phyloP scores from a whole-genome alignment of 1,140 invertebrate species.

The Phenacoccus solenopsis region DNA sequence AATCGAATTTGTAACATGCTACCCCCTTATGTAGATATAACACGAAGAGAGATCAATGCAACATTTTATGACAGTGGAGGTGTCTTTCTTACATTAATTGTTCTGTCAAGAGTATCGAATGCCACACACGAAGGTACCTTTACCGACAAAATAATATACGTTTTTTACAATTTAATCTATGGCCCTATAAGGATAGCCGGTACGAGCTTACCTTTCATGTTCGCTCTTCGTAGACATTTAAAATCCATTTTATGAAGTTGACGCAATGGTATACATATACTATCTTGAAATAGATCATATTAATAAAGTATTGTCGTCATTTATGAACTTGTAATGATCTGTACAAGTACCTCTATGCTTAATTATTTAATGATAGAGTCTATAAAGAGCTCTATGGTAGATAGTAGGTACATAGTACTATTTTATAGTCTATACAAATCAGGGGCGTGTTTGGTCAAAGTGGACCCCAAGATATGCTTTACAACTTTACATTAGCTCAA shows the following conservation, averaged over 20 bases:
- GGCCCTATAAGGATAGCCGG: background rate
- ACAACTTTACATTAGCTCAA: too few relatives aligned
- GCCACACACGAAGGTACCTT: constrained; percentile 4
- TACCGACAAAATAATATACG: constrained; percentile 2
- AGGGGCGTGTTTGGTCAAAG: too few relatives aligned
- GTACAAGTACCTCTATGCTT: too few relatives aligned
- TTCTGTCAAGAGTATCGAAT: constrained; percentile 2
- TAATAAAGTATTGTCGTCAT: too few relatives aligned
- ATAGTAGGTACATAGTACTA: too few relatives aligned
- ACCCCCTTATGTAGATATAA: background rate
- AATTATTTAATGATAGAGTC: too few relatives aligned
- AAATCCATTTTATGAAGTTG: background rate
- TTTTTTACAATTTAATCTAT: constrained; percentile 4
- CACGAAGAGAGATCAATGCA: background rate
- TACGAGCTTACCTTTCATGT: background rate
- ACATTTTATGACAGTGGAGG: constrained; percentile 16
- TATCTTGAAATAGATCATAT: too few relatives aligned
- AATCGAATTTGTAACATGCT: constrained; percentile 15
- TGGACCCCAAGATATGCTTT: too few relatives aligned
- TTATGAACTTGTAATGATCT: too few relatives aligned
- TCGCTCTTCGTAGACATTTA: background rate
- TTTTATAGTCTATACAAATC: too few relatives aligned
- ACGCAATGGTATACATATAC: too few relatives aligned
- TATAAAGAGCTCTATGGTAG: too few relatives aligned
- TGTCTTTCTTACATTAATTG: constrained; percentile 17